Conservation (phyloP, 1,140 invertebrate species). For the Bombus soroeensis region DNA sequence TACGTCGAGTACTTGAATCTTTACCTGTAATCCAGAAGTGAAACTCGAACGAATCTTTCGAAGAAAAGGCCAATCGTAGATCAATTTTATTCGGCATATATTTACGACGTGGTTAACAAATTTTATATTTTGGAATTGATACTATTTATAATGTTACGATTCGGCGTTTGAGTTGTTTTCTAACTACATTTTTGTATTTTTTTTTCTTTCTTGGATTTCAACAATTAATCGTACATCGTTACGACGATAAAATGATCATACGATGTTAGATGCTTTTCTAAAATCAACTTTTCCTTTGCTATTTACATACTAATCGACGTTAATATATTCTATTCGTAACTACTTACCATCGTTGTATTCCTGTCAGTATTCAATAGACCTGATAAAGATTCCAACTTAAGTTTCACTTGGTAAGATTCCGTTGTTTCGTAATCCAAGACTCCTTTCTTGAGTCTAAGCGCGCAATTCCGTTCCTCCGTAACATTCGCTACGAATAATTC, state of each 20-base stretch:
- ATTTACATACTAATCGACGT: neutral
- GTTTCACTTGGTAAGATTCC: constrained; percentile 89
- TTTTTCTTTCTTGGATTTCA: neutral
- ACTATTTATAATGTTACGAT: no score
- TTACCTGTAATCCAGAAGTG: constrained; percentile 82
- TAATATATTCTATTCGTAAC: neutral
- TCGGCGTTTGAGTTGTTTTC: no score
- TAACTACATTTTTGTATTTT: no score
- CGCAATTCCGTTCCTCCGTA: constrained; percentile 91
- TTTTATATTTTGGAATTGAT: neutral
- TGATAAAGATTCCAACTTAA: constrained; percentile 89
- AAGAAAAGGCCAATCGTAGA: neutral
- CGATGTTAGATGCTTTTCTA: neutral
- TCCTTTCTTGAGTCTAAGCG: constrained; percentile 86
- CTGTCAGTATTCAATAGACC: constrained; percentile 90
- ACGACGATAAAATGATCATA: no score
- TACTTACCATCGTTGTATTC: constrained; percentile 85
- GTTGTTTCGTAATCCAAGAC: constrained; percentile 90
- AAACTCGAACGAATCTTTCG: neutral
- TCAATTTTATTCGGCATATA: neutral
- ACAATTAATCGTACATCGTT: no score
- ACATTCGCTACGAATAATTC: constrained; percentile 88
- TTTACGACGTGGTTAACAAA: neutral
- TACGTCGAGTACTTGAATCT: constrained; percentile 91
- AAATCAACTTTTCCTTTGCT: neutral